phyloP scores from a whole-genome alignment of 2,797 vertebrate species.

The Leptatherina wallacei region DNA sequence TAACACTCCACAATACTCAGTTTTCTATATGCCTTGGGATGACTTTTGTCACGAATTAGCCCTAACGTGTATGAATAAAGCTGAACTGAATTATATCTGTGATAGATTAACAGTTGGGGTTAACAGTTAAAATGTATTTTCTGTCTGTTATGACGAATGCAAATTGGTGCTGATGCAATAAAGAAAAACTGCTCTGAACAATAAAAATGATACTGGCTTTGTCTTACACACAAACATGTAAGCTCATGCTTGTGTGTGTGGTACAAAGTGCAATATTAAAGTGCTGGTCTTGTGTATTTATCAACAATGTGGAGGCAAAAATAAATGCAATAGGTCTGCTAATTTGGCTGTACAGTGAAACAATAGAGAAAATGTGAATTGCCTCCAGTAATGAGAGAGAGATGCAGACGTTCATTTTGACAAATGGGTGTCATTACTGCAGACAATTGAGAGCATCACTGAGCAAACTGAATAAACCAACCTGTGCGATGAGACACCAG shows the following conservation, averaged over 20 bases:
- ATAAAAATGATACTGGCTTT: too few relatives aligned
- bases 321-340: conserved; percentile 29
- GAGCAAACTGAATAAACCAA: conserved; percentile 15
- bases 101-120: too few relatives aligned
- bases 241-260: background rate
- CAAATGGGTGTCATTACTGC: conserved; percentile 53
- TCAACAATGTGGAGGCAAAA: conserved; percentile 14
- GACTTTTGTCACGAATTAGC: too few relatives aligned
- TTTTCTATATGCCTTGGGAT: too few relatives aligned
- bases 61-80: too few relatives aligned
- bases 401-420: conserved; percentile 37
- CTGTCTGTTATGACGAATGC: too few relatives aligned
- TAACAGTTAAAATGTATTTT: too few relatives aligned
- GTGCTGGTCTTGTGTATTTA: background rate
- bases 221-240: background rate
- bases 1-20: too few relatives aligned
- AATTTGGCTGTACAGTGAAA: conserved; percentile 25
- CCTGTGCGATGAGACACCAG: background rate
- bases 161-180: too few relatives aligned
- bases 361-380: conserved; percentile 46
- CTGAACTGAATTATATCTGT: too few relatives aligned
- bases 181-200: too few relatives aligned
- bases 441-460: conserved; percentile 36
- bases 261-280: conserved; percentile 9
- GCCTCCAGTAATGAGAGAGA: conserved; percentile 26